phyloP scores from a whole-genome alignment of 1,140 invertebrate species.

The Platorchestia sp. region DNA sequence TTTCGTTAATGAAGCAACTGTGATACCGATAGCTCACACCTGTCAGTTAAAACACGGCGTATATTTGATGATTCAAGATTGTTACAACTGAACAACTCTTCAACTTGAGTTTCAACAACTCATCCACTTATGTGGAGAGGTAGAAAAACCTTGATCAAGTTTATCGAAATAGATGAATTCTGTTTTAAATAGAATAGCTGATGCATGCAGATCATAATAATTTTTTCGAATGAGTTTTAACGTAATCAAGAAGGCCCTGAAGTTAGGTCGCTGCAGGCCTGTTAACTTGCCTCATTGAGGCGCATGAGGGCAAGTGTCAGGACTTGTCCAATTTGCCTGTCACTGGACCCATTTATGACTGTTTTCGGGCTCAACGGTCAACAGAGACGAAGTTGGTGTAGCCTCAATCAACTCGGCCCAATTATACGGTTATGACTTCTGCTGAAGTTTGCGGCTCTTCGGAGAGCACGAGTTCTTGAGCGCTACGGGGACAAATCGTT shows the following conservation, averaged over 20 bases:
- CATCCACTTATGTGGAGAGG: not conserved
- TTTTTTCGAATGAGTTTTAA: not conserved
- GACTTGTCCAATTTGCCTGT: not conserved
- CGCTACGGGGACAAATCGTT: not conserved
- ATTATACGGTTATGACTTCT: conserved; percentile 30
- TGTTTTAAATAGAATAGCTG: not conserved
- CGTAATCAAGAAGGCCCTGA: not conserved
- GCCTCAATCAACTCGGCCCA: not conserved
- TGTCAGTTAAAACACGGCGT: too few relatives aligned
- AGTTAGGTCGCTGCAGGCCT: not conserved
- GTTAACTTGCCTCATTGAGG: not conserved
- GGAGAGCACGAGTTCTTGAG: conserved; percentile 7
- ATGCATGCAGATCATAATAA: not conserved
- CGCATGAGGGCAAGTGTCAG: not conserved
- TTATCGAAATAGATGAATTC: not conserved
- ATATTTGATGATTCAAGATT: too few relatives aligned
- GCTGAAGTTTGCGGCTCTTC: conserved; percentile 14
- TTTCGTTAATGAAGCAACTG: too few relatives aligned
- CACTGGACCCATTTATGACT: not conserved
- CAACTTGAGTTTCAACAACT: not conserved
- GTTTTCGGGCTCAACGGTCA: conserved; percentile 29
- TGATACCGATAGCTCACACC: too few relatives aligned
- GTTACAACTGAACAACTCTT: too few relatives aligned
- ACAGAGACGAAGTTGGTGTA: not conserved
- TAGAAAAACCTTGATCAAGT: not conserved